These are phyloP conservation scores for Regulus satrapa DNA, from an alignment of 2,113 vertebrate genomes.

Conservation along the genomic window DNA sequence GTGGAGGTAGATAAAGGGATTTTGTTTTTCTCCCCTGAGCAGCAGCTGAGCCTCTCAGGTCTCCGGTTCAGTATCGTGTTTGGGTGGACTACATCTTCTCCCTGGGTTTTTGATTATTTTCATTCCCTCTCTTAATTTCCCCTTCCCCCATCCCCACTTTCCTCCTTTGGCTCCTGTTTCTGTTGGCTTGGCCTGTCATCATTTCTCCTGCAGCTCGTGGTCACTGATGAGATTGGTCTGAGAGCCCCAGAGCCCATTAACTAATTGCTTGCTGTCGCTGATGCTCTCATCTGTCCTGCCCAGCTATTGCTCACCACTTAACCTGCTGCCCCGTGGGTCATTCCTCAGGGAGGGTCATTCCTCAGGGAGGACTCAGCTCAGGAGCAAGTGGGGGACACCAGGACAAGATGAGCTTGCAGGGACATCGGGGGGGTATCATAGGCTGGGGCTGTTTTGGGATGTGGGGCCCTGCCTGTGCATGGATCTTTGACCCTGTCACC, in stretches of 20 bases:
- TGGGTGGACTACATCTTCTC: not conserved
- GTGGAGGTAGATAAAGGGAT: not conserved
- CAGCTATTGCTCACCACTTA: not conserved
- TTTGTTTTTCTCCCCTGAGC: conserved; percentile 9
- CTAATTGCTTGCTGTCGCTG: conserved; percentile 49
- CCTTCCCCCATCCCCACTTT: not conserved
- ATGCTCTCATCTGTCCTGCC: not conserved
- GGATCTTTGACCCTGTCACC: not conserved
- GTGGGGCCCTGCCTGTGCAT: too few species aligned
- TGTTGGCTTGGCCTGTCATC: not conserved
- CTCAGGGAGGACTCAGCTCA: not conserved
- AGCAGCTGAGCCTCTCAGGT: not conserved
- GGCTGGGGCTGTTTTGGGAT: not conserved
- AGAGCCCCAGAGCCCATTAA: conserved; percentile 47
- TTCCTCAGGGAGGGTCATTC: not conserved
- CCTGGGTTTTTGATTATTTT: not conserved
- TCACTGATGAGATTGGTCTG: conserved; percentile 34
- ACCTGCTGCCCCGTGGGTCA: not conserved
- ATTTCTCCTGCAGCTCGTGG: not conserved
- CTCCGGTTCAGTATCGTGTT: not conserved
- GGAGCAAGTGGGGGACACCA: not conserved
- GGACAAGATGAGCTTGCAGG: not conserved
- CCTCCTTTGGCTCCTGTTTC: not conserved
- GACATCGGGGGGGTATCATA: accelerated
- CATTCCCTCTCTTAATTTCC: not conserved